Percentiles rank a stretch among this genome's conserved stretches.
Evolutionary conservation across 1,140 invertebrate genomes (phyloP).

Genomic region (Trichonephila clavata): DNA sequence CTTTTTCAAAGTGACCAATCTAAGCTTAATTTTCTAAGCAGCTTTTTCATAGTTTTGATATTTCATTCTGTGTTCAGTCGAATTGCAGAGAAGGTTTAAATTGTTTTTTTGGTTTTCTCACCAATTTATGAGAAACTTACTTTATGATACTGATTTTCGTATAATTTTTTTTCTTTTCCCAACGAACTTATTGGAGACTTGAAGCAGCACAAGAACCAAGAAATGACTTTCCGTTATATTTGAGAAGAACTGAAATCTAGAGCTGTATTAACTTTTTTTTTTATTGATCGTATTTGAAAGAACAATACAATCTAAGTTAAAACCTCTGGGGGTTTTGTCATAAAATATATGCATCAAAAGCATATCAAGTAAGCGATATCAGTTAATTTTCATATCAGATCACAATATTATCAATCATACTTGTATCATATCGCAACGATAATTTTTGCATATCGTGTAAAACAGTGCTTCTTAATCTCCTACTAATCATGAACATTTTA

Average conservation of each 20-base stretch:
- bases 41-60: constrained; percentile 37
- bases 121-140: background rate
- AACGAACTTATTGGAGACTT: background rate
- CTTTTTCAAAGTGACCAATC: constrained; percentile 24
- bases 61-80: background rate
- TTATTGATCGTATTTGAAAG: too few relatives aligned
- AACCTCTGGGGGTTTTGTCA: too few relatives aligned
- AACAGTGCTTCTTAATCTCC: too few relatives aligned
- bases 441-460: too few relatives aligned
- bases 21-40: constrained; percentile 30
- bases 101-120: background rate
- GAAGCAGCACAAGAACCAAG: background rate
- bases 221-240: background rate
- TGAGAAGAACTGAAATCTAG: background rate
- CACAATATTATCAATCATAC: too few relatives aligned
- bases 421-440: too few relatives aligned
- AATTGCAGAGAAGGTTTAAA: background rate
- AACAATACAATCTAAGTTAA: too few relatives aligned
- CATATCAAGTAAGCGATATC: too few relatives aligned
- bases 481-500: too few relatives aligned
- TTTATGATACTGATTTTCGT: background rate
- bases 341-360: too few relatives aligned
- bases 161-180: background rate
- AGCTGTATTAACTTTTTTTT: too few relatives aligned
- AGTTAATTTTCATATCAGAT: too few relatives aligned